Evolutionary conservation across 2,888 invertebrate species (phyloP), one percentile per base, ranked within the genome.

Genomic region (Graphium colonna): DNA sequence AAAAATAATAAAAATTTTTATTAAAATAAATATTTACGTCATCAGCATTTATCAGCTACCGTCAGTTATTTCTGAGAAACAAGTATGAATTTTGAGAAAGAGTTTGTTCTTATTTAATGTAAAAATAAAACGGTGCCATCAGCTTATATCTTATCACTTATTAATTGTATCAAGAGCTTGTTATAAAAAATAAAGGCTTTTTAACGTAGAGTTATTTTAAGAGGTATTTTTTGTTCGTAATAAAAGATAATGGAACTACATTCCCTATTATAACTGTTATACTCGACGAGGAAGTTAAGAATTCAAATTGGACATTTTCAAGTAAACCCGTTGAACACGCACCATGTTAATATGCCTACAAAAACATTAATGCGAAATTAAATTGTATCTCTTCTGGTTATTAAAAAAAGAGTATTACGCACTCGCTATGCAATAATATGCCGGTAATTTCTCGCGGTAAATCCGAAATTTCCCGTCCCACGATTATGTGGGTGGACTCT

Each of bases 331-430:
- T 49, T 44, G 43, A 44, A 41, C 15, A 52, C 31, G 33, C 36
- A 26, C 36, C 9, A n/a, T 15, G 31, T 26, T n/a, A 38, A 28
- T 54, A 39, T 21, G 21, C 26, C 16, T 1, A 31, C 13, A 44
- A 50, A 44, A 53, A 45, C 31, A 50, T 44, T 50, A 54, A 50
- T 40, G 45, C 41, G 40, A 3, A 36, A 45, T 50, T 50, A 50
- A 54, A 54, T 54, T 45, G 41, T 54, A 50, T 41, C 54, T 50
- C 40, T 53, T 53, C 39, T 41, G 54, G 45, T 54, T 54, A 54
- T 50, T 50, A 54, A 50, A 50, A 53, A 45, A 49, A 33, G n/a
- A 36, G 13, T 39, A 49, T 54, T 45, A 54, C 40, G 41, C 50
- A 50, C 40, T n/a, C 40, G 41, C 36, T 41, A 3, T 40, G 41